Evolutionary conservation across 2,888 invertebrate genomes (phyloP).

Genomic region (Agapostemon virescens): DNA sequence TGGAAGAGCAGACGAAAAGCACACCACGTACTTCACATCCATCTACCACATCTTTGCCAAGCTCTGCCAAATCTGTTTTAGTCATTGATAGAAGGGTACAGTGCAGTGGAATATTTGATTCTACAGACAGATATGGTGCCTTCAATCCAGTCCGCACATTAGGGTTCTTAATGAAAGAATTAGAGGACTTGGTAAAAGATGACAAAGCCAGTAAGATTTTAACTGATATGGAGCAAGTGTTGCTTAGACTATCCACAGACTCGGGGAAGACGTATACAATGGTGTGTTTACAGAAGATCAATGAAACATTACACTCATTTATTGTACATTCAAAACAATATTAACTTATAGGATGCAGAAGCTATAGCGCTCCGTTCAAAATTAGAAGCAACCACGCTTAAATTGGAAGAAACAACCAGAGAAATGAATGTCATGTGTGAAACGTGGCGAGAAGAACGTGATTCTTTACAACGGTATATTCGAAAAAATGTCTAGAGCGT

Average conservation of each 20-base stretch:
- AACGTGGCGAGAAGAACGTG: conserved; percentile 61
- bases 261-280: conserved; percentile 53
- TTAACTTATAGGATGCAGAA: conserved; percentile 65
- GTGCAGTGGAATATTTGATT: conserved; percentile 65
- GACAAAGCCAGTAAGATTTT: conserved; percentile 69
- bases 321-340: not conserved
- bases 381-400: conserved; percentile 61
- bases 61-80: conserved; percentile 62
- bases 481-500: not conserved
- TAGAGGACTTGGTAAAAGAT: conserved; percentile 65
- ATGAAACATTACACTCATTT: not conserved
- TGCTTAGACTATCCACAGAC: conserved; percentile 64
- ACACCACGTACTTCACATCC: conserved; percentile 55
- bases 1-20: conserved; percentile 52
- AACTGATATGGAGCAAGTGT: conserved; percentile 69
- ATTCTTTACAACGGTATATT: conserved; percentile 67
- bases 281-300: conserved; percentile 46
- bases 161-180: conserved; percentile 70
- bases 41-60: conserved; percentile 62
- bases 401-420: conserved; percentile 65
- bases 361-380: conserved; percentile 60
- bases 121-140: conserved; percentile 60
- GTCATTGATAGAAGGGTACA: conserved; percentile 70
- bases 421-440: conserved; percentile 64
- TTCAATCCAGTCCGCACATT: conserved; percentile 70